Base-by-base conservation (phyloP, 2,113 vertebrate genomes). In the Lota lota region DNA sequence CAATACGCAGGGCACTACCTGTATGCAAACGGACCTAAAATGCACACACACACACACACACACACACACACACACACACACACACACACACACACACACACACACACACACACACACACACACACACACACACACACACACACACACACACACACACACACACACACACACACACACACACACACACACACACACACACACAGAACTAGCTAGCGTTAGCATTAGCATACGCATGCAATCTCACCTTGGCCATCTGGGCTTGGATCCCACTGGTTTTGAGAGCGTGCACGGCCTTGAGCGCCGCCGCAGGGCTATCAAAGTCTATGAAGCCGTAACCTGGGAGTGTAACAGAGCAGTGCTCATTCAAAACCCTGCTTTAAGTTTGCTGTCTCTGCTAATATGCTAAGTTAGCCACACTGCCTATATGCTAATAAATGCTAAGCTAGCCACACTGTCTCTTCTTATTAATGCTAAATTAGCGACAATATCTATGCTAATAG, bases 161-260 rank as follows among this genome's bases (percentile, higher is more conserved):
- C 70, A 75, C 65, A 72, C 58, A 70, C 61, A 79, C 78, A 67
- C 69, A 69, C 67, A 77, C 75, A 83, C 76, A 79, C 65, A 75
- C 65, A 51, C 18, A 47, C 63, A 57, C 68, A 12, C 5, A 36
- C 16, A 77, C 40, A 59, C 72, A 62, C 50, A 18, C 60, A 65
- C 51, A 64, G 18, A 56, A 56, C 16, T 18, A 6, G 53, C 53
- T 18, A 18, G 53, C 18, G 53, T 17, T n/a, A n/a, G 53, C 53
- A 7, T 8, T 47, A 47, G 40, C 40, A 14, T 47, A 47, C 40
- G 12, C 40, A 10, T 12, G 40, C 40, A 14, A 47, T 79, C 92
- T 89, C 91, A 99, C 97, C 94, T 99, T 99, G 87, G 97, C 97
- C 97, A 99, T 99, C 90, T 99, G 97, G 68, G 97, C 97, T 87